phyloP scores from a whole-genome alignment of 2,888 invertebrate species.

The Lissonota sp. region DNA sequence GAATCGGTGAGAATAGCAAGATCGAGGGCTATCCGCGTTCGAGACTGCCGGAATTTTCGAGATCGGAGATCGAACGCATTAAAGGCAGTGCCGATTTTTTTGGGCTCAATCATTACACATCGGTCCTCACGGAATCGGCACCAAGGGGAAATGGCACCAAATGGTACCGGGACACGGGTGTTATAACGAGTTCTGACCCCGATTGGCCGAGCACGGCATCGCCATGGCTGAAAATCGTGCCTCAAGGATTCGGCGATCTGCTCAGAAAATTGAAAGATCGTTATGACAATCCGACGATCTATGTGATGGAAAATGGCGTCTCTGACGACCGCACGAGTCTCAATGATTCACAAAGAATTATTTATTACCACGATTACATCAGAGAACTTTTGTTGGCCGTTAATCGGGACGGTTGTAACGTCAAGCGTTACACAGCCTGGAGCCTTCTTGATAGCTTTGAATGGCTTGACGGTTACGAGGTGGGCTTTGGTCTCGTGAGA shows the following conservation, averaged over 20 bases:
- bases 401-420: conserved; percentile 83
- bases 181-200: conserved; percentile 85
- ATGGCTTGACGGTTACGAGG: conserved; percentile 81
- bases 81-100: conserved; percentile 76
- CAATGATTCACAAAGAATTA: conserved; percentile 71
- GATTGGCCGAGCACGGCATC: conserved; percentile 87
- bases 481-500: no score
- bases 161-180: conserved; percentile 81
- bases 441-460: conserved; percentile 89
- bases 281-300: conserved; percentile 80
- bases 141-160: conserved; percentile 38
- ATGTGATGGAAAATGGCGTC: conserved; percentile 82
- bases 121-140: conserved; percentile 64
- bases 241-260: conserved; percentile 82
- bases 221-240: conserved; percentile 85
- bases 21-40: conserved; percentile 83
- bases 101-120: conserved; percentile 77
- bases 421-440: conserved; percentile 86
- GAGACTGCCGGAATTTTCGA: conserved; percentile 83
- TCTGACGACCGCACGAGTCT: conserved; percentile 72
- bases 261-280: conserved; percentile 81
- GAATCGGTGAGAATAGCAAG: conserved; percentile 82
- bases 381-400: conserved; percentile 84
- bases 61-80: conserved; percentile 85
- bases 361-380: conserved; percentile 82